Conservation (phyloP, 1,140 invertebrate species). For the Sitobion miscanthi region DNA sequence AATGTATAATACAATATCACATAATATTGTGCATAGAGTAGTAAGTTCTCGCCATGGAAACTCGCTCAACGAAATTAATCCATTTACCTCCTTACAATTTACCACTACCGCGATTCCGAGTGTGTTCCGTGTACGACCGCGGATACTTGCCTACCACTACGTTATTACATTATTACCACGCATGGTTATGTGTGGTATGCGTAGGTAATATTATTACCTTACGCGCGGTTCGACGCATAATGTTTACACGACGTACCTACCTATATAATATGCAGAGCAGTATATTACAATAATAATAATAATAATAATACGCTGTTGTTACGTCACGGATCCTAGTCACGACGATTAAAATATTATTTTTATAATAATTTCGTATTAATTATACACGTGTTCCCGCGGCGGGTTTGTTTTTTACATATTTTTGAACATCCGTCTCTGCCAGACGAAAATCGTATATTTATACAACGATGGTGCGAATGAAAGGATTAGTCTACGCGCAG, state of each 20-base stretch:
- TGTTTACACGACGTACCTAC: not conserved
- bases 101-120: not conserved
- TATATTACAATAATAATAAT: too few species aligned
- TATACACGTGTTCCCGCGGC: not conserved
- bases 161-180: not conserved
- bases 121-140: too few species aligned
- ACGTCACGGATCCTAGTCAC: not conserved
- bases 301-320: not conserved
- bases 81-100: not conserved
- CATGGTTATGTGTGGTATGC: not conserved
- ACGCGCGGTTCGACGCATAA: not conserved
- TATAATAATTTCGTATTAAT: not conserved
- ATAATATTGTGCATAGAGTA: too few species aligned
- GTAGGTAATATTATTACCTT: not conserved
- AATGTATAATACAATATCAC: not conserved
- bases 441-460: not conserved
- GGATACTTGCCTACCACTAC: not conserved
- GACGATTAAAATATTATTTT: constrained; percentile 8
- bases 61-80: not conserved
- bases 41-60: not conserved
- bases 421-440: not conserved
- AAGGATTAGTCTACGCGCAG: constrained; percentile 10
- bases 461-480: not conserved
- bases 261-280: too few species aligned
- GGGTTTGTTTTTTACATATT: not conserved